Evolutionary conservation across 2,113 vertebrate species (phyloP).

Genomic region (Bungarus multicinctus): DNA sequence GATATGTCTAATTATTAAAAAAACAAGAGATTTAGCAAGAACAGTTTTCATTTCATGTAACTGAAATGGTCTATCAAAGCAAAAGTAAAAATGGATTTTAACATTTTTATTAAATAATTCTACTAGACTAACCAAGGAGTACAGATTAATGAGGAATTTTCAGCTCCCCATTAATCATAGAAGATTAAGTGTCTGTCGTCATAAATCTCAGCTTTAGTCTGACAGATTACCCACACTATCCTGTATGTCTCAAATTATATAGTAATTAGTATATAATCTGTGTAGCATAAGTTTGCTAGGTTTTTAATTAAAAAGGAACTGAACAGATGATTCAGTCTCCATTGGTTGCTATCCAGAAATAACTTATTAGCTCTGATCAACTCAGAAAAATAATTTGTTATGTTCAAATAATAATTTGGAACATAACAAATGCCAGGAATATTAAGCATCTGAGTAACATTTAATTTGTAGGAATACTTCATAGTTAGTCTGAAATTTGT

Average conservation of each 20-base stretch:
- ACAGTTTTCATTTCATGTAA: background rate
- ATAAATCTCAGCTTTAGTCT: conserved; percentile 11
- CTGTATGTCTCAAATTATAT: background rate
- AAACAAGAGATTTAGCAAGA: background rate
- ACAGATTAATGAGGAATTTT: conserved; percentile 30
- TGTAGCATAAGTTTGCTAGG: background rate
- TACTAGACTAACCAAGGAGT: conserved; percentile 39
- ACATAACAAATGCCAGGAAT: background rate
- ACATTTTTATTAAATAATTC: conserved; percentile 27
- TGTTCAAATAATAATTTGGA: background rate
- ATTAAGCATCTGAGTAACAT: background rate
- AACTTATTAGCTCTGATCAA: conserved; percentile 11
- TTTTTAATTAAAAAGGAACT: conserved; percentile 34
- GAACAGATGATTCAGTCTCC: background rate
- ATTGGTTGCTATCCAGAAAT: conserved; percentile 11
- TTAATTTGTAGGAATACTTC: conserved; percentile 20
- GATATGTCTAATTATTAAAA: background rate
- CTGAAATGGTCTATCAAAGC: background rate
- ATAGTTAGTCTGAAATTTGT: background rate
- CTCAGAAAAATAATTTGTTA: background rate
- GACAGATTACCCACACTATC: background rate
- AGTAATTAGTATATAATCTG: background rate
- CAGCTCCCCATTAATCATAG: conserved; percentile 43
- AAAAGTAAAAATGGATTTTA: background rate
- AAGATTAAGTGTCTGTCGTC: conserved; percentile 30